Conservation (phyloP, 2,113 vertebrate genomes). For the Labeo catla region DNA sequence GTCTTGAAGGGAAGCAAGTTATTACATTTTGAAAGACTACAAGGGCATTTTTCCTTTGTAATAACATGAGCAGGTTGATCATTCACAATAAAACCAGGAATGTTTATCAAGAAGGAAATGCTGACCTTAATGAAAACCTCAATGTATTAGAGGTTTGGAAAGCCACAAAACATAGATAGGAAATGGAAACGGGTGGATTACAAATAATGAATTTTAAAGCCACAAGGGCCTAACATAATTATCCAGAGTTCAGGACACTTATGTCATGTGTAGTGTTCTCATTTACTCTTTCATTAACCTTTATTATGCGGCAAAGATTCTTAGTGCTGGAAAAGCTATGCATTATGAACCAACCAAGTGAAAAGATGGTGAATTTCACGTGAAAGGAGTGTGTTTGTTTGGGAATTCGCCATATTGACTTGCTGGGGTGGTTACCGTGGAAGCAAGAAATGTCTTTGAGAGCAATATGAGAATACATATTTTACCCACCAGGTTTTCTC, state of each 20-base stretch:
- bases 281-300: background rate
- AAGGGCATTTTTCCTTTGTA: background rate
- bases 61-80: background rate
- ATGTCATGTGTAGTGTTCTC: background rate
- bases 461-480: background rate
- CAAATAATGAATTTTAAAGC: conserved; percentile 1
- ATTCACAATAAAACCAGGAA: background rate
- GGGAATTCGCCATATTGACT: background rate
- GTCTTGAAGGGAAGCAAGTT: background rate
- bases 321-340: background rate
- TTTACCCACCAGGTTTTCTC: background rate
- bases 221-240: background rate
- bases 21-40: background rate
- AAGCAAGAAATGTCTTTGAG: background rate
- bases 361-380: background rate
- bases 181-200: background rate
- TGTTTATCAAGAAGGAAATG: background rate
- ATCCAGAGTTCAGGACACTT: background rate
- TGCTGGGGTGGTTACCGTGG: background rate
- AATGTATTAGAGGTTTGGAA: conserved; percentile 18
- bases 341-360: background rate
- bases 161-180: background rate
- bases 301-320: background rate
- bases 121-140: background rate
- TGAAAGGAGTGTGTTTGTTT: background rate